Evolutionary conservation across 1,140 invertebrate genomes (phyloP), one percentile per base, ranked within the genome.

Genomic region (Oreohelix idahoensis): DNA sequence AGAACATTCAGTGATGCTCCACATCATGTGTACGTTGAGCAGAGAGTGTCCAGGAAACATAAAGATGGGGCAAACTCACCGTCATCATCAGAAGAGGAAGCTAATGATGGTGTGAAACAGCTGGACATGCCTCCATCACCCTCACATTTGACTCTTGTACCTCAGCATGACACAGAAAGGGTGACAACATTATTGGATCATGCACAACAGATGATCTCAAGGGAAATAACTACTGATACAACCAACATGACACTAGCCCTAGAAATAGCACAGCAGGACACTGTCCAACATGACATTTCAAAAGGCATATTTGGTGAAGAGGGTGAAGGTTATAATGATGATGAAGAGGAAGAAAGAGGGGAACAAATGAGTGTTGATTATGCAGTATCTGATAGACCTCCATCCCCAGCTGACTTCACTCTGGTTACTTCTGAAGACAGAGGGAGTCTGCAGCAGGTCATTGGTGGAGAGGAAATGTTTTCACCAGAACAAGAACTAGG

Each of bases 321-420:
- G 35, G 77, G 42, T 32, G 71, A 49, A 15, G 83, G 29, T 32
- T 63, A 82, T 38, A 77, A 83, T 32, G 83, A 76, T 26, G 73
- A 38, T 51, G 51, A 35, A 32, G 29, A 66, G 0, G 1, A 66
- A 23, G 81, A 84, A 45, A 38, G 58, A 49, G 76, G 29, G 2
- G 38, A 35, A 15, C 11, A 32, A 29, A 75, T 79, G 79, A 79
- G 74, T n/a, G 58, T 71, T 66, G 84, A 86, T 66, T 84, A 84
- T n/a, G 74, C 82, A 29, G 84, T 86, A 35, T 77, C 84, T 32
- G 84, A 90, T 39, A 66, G 89, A 77, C 91, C 90, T 45, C 89
- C 89, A 23, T 91, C 90, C 35, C 91, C 91, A 15, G 89, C 91
- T 35, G 88, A 91, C 53, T 91, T 89, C 71, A 92, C 90, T 36